These are phyloP conservation scores for Agrochola litura DNA, from an alignment of 2,888 invertebrate genomes.

Conservation along the genomic window DNA sequence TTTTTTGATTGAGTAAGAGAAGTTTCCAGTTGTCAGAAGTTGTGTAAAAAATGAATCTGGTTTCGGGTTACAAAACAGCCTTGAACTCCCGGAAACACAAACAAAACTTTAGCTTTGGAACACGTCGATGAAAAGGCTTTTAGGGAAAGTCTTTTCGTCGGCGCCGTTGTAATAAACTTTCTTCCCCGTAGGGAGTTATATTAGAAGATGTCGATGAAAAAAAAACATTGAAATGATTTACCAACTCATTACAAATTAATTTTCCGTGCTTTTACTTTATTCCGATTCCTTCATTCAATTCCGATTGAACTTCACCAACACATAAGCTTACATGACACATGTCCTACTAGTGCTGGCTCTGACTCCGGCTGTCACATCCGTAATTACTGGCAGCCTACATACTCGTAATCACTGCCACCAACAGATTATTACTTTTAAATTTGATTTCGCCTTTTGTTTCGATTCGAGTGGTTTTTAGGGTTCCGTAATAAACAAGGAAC, in stretches of 20 bases:
- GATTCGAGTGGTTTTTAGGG: slow-evolving; percentile 6
- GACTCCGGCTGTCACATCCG: slow-evolving; percentile 16
- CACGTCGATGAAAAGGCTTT: no score
- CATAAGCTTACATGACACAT: slow-evolving; percentile 4
- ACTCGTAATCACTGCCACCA: slow-evolving; percentile 9
- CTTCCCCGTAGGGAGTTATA: no score
- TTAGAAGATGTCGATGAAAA: background rate
- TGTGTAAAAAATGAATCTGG: no score
- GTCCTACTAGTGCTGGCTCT: background rate
- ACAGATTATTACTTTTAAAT: slow-evolving; percentile 42
- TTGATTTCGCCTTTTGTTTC: slow-evolving; percentile 33
- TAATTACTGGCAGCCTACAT: slow-evolving; percentile 39
- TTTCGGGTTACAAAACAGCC: no score
- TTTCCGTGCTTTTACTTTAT: no score
- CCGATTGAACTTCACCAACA: background rate
- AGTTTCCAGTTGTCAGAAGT: no score
- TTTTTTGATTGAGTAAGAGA: no score
- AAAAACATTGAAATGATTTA: background rate
- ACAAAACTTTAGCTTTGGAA: no score
- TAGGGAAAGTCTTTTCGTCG: no score
- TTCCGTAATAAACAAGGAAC: no score
- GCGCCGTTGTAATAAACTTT: no score
- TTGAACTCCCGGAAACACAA: no score
- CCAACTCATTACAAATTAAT: background rate
- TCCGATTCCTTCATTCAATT: background rate